Percentiles rank a stretch among this genome's conserved stretches.
Conservation (phyloP, 2,888 invertebrate species). For the Pteria penguin region DNA sequence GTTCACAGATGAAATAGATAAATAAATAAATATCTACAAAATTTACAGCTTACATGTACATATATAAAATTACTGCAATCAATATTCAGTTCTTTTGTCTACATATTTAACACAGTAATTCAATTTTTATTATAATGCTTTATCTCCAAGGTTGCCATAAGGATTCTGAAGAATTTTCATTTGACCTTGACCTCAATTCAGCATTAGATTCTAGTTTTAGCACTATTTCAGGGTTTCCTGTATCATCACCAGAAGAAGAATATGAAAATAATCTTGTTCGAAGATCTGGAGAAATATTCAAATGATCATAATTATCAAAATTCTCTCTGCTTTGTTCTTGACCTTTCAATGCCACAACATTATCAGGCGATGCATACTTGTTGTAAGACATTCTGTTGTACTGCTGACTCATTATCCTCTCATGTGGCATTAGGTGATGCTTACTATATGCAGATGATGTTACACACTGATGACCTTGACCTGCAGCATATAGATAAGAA, state of each 20-base stretch:
- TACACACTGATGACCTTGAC: neutral
- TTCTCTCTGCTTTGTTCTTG: neutral
- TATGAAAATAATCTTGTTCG: constrained; percentile 6
- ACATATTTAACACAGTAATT: no score
- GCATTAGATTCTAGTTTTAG: neutral
- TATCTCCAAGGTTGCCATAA: neutral
- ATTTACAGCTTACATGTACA: no score
- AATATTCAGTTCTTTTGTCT: no score
- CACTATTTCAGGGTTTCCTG: no score
- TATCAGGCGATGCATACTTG: neutral
- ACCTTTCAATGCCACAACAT: neutral
- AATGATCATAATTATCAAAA: neutral
- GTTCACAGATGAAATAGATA: no score
- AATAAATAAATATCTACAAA: no score
- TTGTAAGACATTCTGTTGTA: neutral
- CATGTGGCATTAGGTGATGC: neutral
- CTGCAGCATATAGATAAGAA: neutral
- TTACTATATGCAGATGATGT: neutral
- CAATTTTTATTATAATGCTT: no score
- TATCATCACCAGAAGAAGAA: neutral
- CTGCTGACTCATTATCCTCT: neutral
- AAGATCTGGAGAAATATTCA: constrained; percentile 12
- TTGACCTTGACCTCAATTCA: neutral
- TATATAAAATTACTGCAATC: no score
- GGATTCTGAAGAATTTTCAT: neutral